phyloP scores from a whole-genome alignment of 2,113 vertebrate species.

The Nettapus auritus region DNA sequence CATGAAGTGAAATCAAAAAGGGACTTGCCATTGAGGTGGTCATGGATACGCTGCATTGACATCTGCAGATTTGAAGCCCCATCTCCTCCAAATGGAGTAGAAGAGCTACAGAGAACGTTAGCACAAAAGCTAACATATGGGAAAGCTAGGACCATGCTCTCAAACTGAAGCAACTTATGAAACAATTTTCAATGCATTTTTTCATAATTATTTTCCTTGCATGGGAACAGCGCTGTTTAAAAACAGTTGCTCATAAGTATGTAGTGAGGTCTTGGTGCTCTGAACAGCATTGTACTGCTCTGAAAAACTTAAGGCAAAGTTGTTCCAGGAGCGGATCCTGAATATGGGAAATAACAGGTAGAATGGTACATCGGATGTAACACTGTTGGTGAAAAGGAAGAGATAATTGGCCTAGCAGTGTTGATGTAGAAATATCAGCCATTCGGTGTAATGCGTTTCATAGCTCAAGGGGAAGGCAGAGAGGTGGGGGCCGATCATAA shows the following conservation, averaged over 20 bases:
- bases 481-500: background rate
- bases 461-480: background rate
- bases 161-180: background rate
- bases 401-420: background rate
- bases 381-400: background rate
- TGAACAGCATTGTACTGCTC: background rate
- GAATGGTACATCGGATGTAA: background rate
- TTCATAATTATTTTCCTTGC: background rate
- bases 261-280: background rate
- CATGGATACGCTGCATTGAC: accelerated
- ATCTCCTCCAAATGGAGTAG: background rate
- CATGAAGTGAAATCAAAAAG: background rate
- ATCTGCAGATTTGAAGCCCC: background rate
- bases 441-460: background rate
- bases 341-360: background rate
- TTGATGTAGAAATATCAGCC: background rate
- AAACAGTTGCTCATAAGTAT: background rate
- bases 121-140: background rate
- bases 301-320: background rate
- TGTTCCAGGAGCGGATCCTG: background rate
- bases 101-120: background rate
- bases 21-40: background rate
- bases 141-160: background rate
- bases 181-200: background rate
- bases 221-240: background rate